These are phyloP conservation scores for Acanthosoma haemorrhoidale DNA, from an alignment of 2,888 invertebrate species.

Conservation along the genomic window DNA sequence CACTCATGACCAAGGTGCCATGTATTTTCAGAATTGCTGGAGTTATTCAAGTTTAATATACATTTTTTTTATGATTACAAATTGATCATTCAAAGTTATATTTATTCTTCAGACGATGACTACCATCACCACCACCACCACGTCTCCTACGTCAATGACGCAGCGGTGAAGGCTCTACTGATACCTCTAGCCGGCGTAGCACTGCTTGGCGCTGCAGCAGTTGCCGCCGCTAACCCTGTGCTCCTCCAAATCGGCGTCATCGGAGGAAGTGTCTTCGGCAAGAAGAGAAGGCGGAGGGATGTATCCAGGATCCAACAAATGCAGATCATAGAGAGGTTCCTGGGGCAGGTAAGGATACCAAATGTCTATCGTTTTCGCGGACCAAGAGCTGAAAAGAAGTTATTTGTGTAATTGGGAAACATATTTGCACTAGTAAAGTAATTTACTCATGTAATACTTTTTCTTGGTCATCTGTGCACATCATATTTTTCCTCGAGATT, in stretches of 20 bases:
- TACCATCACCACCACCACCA: constrained; percentile 34
- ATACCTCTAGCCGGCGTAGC: constrained; percentile 74
- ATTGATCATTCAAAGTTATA: background rate
- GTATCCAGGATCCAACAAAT: constrained; percentile 36
- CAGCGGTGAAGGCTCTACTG: constrained; percentile 53
- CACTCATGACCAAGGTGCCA: too few species aligned
- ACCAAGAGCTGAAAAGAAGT: too few species aligned
- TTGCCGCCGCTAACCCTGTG: constrained; percentile 70
- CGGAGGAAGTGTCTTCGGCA: constrained; percentile 49
- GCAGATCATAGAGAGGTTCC: constrained; percentile 41
- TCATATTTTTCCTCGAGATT: too few species aligned
- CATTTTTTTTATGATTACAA: too few species aligned
- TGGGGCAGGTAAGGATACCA: constrained; percentile 39
- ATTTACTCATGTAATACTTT: too few species aligned
- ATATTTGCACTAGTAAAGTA: too few species aligned
- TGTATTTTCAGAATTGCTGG: too few species aligned
- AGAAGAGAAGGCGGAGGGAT: constrained; percentile 35
- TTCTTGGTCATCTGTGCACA: too few species aligned
- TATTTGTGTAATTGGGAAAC: too few species aligned
- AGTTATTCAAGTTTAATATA: too few species aligned
- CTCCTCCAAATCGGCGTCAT: constrained; percentile 71
- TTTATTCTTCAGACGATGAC: constrained; percentile 2
- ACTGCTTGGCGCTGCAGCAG: constrained; percentile 73
- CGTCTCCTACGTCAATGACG: constrained; percentile 32
- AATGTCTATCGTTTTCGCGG: too few species aligned